Percentiles rank a stretch among this genome's conserved stretches.
Conservation (phyloP, 2,113 vertebrate species). For the Hiodon alosoides region DNA sequence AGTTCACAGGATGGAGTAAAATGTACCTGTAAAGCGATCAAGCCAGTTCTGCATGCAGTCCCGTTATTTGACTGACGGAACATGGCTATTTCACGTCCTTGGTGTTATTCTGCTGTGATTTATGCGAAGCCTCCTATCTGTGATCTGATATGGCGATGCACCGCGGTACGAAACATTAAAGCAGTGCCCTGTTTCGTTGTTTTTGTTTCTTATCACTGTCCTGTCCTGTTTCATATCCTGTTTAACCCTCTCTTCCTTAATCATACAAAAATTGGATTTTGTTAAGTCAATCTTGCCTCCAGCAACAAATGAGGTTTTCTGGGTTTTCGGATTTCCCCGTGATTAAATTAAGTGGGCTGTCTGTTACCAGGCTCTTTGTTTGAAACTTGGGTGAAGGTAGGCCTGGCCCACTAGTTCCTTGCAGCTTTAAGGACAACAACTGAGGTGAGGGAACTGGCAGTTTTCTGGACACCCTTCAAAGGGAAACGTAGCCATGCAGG, state of each 20-base stretch:
- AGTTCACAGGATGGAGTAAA: too few species aligned
- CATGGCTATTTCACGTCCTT: too few species aligned
- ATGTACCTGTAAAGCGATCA: too few species aligned
- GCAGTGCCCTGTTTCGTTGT: conserved; percentile 27
- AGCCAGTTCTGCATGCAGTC: neutral
- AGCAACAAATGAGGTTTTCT: conserved; percentile 60
- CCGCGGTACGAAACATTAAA: neutral
- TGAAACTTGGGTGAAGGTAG: conserved; percentile 13
- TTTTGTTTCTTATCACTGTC: conserved; percentile 50
- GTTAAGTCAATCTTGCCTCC: conserved; percentile 53
- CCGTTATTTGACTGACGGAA: too few species aligned
- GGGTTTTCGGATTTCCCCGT: conserved; percentile 50
- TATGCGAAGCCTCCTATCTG: neutral
- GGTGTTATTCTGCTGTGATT: neutral
- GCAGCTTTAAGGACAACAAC: too few species aligned
- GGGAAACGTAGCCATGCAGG: too few species aligned
- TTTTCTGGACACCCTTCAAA: too few species aligned
- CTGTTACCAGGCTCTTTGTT: conserved; percentile 28
- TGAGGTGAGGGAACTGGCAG: neutral
- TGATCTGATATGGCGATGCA: neutral
- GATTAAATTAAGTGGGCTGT: conserved; percentile 55
- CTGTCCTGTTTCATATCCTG: conserved; percentile 55
- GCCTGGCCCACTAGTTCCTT: neutral
- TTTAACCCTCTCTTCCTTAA: conserved; percentile 29
- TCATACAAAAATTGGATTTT: conserved; percentile 59